These are phyloP conservation scores for Phasianus colchicus DNA, from an alignment of 2,113 vertebrate species.

Conservation along the genomic window DNA sequence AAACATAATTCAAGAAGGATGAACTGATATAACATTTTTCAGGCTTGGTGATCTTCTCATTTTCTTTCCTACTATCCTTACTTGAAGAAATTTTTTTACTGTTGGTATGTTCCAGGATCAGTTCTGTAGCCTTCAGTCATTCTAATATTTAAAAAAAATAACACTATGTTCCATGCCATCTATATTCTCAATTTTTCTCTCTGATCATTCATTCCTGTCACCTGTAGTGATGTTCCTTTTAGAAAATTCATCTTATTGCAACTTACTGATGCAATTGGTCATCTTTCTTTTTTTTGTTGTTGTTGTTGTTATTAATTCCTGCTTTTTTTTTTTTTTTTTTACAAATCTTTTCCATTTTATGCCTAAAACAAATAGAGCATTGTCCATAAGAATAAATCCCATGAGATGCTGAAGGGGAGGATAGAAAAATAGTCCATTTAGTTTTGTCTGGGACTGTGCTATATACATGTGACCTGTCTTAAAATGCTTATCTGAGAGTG, in stretches of 20 bases:
- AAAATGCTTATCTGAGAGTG: neutral
- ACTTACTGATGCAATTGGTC: neutral
- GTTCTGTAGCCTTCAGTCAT: neutral
- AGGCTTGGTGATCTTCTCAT: neutral
- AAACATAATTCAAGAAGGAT: neutral
- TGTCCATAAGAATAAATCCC: neutral
- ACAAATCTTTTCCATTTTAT: neutral
- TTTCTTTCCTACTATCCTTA: neutral
- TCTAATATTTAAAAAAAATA: neutral
- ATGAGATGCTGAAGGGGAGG: neutral
- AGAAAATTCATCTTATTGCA: neutral
- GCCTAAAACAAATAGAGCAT: neutral
- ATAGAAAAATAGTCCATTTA: neutral
- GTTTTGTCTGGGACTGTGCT: neutral
- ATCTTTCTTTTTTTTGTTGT: neutral
- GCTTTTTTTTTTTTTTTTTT: fast-evolving
- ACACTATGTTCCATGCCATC: neutral
- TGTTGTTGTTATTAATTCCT: neutral
- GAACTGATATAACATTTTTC: neutral
- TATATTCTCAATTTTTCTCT: neutral
- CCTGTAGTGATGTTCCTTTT: neutral
- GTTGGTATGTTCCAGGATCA: neutral
- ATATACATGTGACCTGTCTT: neutral
- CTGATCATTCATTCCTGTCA: neutral
- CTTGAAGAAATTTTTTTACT: neutral